Evolutionary conservation across 2,797 vertebrate species (phyloP), one percentile per base, ranked within the genome.

Genomic region (Pseudochaenichthys georgianus): DNA sequence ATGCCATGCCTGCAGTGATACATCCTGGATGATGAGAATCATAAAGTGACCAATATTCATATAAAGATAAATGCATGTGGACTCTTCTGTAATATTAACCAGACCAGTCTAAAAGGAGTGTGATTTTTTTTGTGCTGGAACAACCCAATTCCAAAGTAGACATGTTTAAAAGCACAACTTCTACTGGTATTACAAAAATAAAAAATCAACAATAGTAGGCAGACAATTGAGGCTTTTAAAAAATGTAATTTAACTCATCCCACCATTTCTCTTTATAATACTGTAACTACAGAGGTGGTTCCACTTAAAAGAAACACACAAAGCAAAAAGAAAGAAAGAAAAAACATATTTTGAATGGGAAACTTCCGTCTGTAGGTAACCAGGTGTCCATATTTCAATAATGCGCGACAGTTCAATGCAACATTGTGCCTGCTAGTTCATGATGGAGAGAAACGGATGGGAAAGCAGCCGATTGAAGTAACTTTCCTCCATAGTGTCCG

Each of bases 201-300:
- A 11, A n/a, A 62, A 46, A 42, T 21, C 31, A 65, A 59, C 2
- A 21, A 54, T 3, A 67, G 55, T 0, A 38, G 7, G 17, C 66
- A 81, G 73, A 70, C 9, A 61, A 50, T 34, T 71, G 21, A 53
- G 34, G 60, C 47, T 50, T 21, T 38, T 9, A 6, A 31, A 12
- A 54, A 78, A 74, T 0, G 16, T 74, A 72, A 62, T 65, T 57
- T 13, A 67, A 47, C 69, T 84, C 38, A 43, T 75, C 63, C 58
- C 70, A 50, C 73, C 60, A 43, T 54, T 68, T 70, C 73, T 75
- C 48, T 70, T 78, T 62, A 54, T 82, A 88, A 90, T 83, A 88
- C 90, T 90, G 87, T 62, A 66, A 74, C 91, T 85, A 89, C 65
- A 79, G 59, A 77, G 52, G 78, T 10, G 87, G 85, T 3, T 83